These are phyloP conservation scores for Passer montanus DNA, from an alignment of 2,113 vertebrate genomes.

Conservation along the genomic window DNA sequence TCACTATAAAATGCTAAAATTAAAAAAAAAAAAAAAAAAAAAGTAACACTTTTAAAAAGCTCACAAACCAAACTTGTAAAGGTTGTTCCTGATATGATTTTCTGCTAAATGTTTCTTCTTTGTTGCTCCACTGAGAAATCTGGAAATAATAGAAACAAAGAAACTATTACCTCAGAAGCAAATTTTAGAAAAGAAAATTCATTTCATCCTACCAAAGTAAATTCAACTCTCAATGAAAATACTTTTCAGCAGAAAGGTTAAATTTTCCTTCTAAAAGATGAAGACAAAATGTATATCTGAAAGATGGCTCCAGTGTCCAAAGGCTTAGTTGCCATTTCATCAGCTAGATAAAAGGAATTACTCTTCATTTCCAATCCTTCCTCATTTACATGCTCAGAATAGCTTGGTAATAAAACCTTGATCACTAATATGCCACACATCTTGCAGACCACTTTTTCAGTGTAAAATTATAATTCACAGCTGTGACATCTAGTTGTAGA, in stretches of 20 bases:
- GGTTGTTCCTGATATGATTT: not conserved
- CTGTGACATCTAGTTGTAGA: not conserved
- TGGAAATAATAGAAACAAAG: not conserved
- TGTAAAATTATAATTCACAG: not conserved
- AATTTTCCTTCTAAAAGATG: not conserved
- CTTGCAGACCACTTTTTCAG: not conserved
- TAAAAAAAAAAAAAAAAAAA: not conserved
- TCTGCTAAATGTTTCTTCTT: not conserved
- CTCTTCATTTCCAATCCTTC: not conserved
- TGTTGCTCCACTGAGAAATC: not conserved
- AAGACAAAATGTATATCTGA: not conserved
- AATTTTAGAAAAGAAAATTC: not conserved
- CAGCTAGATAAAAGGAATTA: not conserved
- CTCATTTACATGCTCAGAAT: not conserved
- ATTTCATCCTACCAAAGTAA: not conserved
- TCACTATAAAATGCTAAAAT: not conserved
- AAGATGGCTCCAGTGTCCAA: not conserved
- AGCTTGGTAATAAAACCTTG: not conserved
- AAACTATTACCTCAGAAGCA: not conserved
- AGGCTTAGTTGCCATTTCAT: not conserved
- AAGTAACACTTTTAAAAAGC: not conserved
- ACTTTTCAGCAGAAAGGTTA: not conserved
- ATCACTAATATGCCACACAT: not conserved
- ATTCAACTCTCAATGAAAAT: not conserved
- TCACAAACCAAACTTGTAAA: not conserved